Evolutionary conservation across 2,888 invertebrate genomes (phyloP).

Genomic region (Erebia aethiops): DNA sequence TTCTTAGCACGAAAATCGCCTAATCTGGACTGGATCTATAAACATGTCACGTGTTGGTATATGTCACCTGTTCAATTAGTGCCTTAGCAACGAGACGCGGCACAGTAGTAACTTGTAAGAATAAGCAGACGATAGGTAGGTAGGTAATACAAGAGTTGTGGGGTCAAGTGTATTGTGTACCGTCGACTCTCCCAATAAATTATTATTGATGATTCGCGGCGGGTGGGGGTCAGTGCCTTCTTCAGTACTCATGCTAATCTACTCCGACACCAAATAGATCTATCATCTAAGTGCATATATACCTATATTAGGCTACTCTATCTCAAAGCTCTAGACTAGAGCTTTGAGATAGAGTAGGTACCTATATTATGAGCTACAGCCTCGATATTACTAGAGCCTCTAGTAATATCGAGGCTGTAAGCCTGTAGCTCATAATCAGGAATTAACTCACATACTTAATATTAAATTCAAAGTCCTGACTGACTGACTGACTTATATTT

Average conservation of each 20-base stretch:
- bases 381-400: no score
- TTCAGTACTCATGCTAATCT: constrained; percentile 49
- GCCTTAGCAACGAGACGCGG: constrained; percentile 47
- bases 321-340: no score
- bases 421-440: no score
- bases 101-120: constrained; percentile 50
- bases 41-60: constrained; percentile 10
- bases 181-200: constrained; percentile 64
- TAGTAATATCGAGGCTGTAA: no score
- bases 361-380: no score
- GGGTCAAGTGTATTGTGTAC: constrained; percentile 68
- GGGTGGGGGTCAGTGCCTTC: constrained; percentile 68
- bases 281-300: background rate
- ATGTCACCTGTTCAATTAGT: constrained; percentile 31
- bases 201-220: constrained; percentile 58
- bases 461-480: no score
- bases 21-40: no score
- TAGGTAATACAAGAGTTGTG: constrained; percentile 72
- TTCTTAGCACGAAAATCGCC: no score
- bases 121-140: constrained; percentile 66
- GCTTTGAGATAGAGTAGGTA: no score
- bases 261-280: constrained; percentile 33
- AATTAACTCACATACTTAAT: no score
- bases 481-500: no score
- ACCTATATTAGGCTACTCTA: background rate